Evolutionary conservation across 2,888 invertebrate genomes (phyloP).

Genomic region (Dioctria linearis): DNA sequence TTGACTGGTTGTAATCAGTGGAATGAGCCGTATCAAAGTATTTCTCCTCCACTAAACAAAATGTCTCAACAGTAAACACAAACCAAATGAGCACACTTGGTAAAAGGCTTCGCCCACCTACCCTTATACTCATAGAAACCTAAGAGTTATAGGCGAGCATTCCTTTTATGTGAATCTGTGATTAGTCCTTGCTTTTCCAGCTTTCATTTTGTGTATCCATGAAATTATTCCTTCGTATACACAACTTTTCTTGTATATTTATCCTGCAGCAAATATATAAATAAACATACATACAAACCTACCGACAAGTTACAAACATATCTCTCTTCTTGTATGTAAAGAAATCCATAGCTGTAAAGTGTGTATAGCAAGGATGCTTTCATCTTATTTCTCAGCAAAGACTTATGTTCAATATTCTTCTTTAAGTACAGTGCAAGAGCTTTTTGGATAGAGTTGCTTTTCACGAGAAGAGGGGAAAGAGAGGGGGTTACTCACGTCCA

Average conservation of each 20-base stretch:
- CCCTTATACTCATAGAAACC: not conserved
- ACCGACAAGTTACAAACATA: too few species aligned
- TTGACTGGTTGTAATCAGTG: slow-evolving; percentile 44
- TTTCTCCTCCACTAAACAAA: slow-evolving; percentile 36
- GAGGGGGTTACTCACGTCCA: slow-evolving; percentile 32
- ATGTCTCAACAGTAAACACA: slow-evolving; percentile 34
- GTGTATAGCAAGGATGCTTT: slow-evolving; percentile 38
- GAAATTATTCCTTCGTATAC: not conserved
- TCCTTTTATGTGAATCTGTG: slow-evolving; percentile 33
- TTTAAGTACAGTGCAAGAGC: slow-evolving; percentile 38
- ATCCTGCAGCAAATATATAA: not conserved
- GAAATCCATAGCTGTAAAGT: not conserved
- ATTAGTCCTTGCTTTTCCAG: slow-evolving; percentile 42
- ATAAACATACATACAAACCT: not conserved
- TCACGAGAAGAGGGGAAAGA: too few species aligned
- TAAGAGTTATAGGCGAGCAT: slow-evolving; percentile 1
- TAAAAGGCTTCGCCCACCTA: not conserved
- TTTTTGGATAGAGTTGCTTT: slow-evolving; percentile 27
- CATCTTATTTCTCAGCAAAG: slow-evolving; percentile 35
- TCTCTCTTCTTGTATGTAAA: too few species aligned
- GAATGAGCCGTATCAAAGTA: slow-evolving; percentile 50
- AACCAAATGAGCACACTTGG: slow-evolving; percentile 36
- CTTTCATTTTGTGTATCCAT: slow-evolving; percentile 18
- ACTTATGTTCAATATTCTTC: slow-evolving; percentile 39
- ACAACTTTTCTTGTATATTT: not conserved